Percentiles rank a stretch among this genome's conserved stretches.
Conservation (phyloP, 1,140 invertebrate species). For the silkworm (Bombyx mori) region ASM3026992v2 NC_085107.1:7492501-7493000, state of each 20-base stretch:
- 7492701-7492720: conserved; percentile 3
- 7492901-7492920: too few relatives aligned
- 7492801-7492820: conserved; percentile 21
- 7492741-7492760: conserved; percentile 10
- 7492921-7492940: too few relatives aligned
- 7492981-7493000: too few relatives aligned
- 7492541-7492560: conserved; percentile 32
- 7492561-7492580: conserved; percentile 25
- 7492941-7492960: too few relatives aligned
- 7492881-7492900: too few relatives aligned
- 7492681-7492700: conserved; percentile 45
- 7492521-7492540: conserved; percentile 36
- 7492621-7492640: conserved; percentile 32
- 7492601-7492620: conserved; percentile 24
- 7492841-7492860: conserved; percentile 15
- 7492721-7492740: conserved; percentile 6
- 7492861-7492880: conserved; percentile 7
- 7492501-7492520: conserved; percentile 15
- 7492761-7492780: conserved; percentile 25
- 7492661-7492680: conserved; percentile 44
- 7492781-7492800: conserved; percentile 23
- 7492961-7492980: too few relatives aligned
- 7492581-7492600: conserved; percentile 33
- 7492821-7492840: conserved; percentile 19
- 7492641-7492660: conserved; percentile 40